Conservation (phyloP, 1,140 invertebrate genomes). For the Meloidogyne hapla region DNA sequence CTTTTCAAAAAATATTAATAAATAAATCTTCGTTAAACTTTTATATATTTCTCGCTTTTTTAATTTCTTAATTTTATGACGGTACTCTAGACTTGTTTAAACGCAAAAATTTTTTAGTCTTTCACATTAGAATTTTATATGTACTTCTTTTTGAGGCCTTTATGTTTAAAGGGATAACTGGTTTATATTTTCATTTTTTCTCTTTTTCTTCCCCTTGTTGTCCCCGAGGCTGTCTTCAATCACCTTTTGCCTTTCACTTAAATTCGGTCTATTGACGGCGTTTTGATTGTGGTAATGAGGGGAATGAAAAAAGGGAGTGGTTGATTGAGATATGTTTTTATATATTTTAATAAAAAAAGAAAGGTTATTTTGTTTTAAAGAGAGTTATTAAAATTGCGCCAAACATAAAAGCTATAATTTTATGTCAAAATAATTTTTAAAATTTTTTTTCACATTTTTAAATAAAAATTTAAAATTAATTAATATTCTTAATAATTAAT, state of each 20-base stretch:
- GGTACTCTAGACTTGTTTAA: background rate
- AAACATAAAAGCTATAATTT: no score
- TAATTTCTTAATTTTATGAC: background rate
- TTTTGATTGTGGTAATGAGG: background rate
- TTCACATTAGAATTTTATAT: background rate
- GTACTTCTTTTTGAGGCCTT: background rate
- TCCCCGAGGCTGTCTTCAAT: conserved; percentile 4
- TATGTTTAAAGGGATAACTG: background rate
- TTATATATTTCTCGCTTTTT: background rate
- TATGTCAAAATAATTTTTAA: no score
- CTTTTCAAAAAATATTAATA: background rate
- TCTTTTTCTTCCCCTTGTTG: background rate
- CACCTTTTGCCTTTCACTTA: background rate
- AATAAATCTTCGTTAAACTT: background rate
- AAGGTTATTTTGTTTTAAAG: no score
- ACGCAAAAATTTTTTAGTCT: background rate
- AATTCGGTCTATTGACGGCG: no score
- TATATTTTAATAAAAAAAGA: background rate
- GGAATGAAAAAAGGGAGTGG: background rate
- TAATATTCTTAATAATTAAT: no score
- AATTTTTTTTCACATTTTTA: no score
- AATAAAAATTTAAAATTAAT: no score
- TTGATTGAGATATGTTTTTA: background rate
- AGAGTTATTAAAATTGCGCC: no score
- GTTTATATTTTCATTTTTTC: background rate